phyloP scores from a whole-genome alignment of 2,888 invertebrate species.

The Saturnia pavonia region DNA sequence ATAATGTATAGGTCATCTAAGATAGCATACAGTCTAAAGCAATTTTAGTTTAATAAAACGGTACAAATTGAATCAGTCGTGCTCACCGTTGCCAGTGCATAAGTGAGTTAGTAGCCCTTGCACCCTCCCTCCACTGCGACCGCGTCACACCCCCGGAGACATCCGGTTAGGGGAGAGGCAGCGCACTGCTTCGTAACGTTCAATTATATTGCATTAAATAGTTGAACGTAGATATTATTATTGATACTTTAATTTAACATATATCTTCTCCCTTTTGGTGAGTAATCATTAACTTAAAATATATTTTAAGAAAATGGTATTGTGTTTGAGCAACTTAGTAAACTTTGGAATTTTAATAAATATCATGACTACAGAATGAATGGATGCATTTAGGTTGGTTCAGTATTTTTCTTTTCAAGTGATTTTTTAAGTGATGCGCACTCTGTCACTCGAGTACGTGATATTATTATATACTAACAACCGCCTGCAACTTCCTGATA shows the following conservation, averaged over 20 bases:
- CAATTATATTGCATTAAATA: background rate
- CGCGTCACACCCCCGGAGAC: conserved; percentile 23
- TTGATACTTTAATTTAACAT: background rate
- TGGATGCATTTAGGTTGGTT: too few relatives aligned
- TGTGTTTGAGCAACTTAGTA: too few relatives aligned
- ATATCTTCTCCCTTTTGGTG: background rate
- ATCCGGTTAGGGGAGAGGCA: background rate
- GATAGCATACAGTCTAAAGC: conserved; percentile 37
- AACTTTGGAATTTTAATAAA: too few relatives aligned
- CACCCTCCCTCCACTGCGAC: conserved; percentile 20
- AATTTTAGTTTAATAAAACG: conserved; percentile 60
- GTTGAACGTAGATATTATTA: background rate
- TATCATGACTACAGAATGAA: too few relatives aligned
- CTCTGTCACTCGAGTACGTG: too few relatives aligned
- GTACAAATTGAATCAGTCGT: conserved; percentile 52
- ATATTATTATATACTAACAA: too few relatives aligned
- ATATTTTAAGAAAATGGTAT: background rate
- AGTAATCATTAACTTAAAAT: background rate
- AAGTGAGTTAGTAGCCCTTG: conserved; percentile 46
- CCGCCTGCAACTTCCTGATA: too few relatives aligned
- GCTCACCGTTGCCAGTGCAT: conserved; percentile 42
- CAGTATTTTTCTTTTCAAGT: too few relatives aligned
- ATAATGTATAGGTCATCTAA: background rate
- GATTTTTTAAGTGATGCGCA: too few relatives aligned
- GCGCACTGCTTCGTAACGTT: background rate